Conservation (phyloP, 2,888 invertebrate species). For the Platycheirus rosarum region DNA sequence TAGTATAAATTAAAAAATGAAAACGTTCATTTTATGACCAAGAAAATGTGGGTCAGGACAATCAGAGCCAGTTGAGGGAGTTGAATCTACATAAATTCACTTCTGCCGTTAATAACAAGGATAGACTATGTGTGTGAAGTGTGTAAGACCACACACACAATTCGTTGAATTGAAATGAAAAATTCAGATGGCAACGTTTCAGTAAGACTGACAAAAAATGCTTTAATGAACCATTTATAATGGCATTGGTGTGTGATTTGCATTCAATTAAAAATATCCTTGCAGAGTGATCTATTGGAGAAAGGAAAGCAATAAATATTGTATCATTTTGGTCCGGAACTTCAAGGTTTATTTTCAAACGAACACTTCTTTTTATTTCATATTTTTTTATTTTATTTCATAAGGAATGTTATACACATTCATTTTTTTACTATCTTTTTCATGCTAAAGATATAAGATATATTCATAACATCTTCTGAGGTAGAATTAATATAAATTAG, state of each 20-base stretch:
- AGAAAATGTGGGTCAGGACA: constrained; percentile 68
- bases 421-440: no score
- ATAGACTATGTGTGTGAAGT: constrained; percentile 26
- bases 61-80: constrained; percentile 56
- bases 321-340: no score
- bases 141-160: not conserved
- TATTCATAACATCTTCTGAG: no score
- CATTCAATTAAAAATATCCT: constrained; percentile 18
- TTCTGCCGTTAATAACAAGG: constrained; percentile 67
- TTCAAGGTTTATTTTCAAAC: no score
- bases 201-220: constrained; percentile 28
- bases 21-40: constrained; percentile 64
- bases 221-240: constrained; percentile 49
- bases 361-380: no score
- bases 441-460: no score
- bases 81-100: constrained; percentile 69
- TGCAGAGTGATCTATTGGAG: no score
- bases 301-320: no score
- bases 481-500: no score
- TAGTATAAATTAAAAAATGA: constrained; percentile 24
- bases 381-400: no score
- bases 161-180: constrained; percentile 19
- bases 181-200: constrained; percentile 51
- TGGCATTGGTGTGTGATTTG: constrained; percentile 13
- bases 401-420: no score